These are phyloP conservation scores for Lasius platythorax DNA, from an alignment of 2,888 invertebrate species.

Conservation along the genomic window DNA sequence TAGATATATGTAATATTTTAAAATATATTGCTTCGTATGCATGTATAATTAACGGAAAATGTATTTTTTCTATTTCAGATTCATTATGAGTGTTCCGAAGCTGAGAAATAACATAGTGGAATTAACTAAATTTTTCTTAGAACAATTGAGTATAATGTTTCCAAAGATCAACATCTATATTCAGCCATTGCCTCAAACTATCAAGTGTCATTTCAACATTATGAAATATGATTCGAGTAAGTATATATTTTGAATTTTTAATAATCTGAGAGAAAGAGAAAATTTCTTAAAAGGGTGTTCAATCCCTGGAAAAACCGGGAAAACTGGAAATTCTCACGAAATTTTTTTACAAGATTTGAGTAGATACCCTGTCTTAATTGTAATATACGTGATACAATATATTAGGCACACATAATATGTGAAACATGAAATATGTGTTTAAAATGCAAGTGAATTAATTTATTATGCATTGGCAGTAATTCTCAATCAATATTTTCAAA, in stretches of 20 bases:
- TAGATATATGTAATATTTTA: background rate
- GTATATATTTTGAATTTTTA: slow-evolving; percentile 69
- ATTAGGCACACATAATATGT: background rate
- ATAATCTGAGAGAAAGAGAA: background rate
- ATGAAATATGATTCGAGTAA: slow-evolving; percentile 88
- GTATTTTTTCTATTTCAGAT: slow-evolving; percentile 86
- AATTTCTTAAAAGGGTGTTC: no score
- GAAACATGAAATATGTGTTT: background rate
- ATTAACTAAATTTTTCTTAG: slow-evolving; percentile 88
- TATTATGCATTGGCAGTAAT: background rate
- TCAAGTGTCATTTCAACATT: slow-evolving; percentile 89
- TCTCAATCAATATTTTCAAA: slow-evolving; percentile 23
- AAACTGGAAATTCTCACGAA: no score
- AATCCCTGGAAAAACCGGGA: no score
- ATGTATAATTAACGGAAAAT: slow-evolving; percentile 26
- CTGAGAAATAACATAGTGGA: slow-evolving; percentile 89
- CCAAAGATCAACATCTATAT: slow-evolving; percentile 86
- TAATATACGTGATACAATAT: no score
- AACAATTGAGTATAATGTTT: slow-evolving; percentile 87
- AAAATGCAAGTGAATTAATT: background rate
- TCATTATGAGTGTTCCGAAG: slow-evolving; percentile 90
- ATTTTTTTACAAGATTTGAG: no score
- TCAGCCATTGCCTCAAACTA: slow-evolving; percentile 79
- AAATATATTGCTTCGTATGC: background rate
- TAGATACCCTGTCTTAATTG: no score